Evolutionary conservation across 2,888 invertebrate species (phyloP).

Genomic region (Pherbina coryleti): DNA sequence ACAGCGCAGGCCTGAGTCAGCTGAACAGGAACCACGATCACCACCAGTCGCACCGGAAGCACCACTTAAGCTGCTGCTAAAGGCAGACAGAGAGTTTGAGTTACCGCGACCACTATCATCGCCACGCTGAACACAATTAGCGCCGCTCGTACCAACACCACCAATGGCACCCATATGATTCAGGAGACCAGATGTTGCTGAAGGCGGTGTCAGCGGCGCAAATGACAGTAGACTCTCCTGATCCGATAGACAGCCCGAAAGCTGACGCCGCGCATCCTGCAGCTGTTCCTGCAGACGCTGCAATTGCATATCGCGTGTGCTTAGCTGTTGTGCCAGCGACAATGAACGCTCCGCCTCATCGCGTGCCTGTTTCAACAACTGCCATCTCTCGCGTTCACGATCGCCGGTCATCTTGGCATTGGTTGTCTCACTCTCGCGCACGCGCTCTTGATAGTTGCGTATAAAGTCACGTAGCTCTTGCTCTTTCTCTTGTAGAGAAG

Average conservation of each 20-base stretch:
- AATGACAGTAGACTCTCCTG: conserved; percentile 85
- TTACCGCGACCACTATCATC: conserved; percentile 78
- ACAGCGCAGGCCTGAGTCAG: conserved; percentile 84
- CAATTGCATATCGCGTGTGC: conserved; percentile 87
- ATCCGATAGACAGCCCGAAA: conserved; percentile 86
- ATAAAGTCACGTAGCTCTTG: conserved; percentile 94
- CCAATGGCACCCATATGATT: conserved; percentile 58
- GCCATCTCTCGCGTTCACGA: conserved; percentile 90
- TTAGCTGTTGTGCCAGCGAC: conserved; percentile 87
- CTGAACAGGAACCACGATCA: conserved; percentile 87
- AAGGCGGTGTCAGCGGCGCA: conserved; percentile 75
- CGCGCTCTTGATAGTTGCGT: conserved; percentile 91
- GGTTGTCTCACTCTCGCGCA: conserved; percentile 82
- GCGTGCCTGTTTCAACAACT: conserved; percentile 86
- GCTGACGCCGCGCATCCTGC: conserved; percentile 82
- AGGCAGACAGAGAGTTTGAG: conserved; percentile 76
- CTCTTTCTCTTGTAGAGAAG: conserved; percentile 94
- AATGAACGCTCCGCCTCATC: conserved; percentile 92
- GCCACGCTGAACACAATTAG: conserved; percentile 74
- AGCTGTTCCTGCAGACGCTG: conserved; percentile 88
- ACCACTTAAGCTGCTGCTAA: conserved; percentile 65
- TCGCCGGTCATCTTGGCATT: conserved; percentile 75
- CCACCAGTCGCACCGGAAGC: conserved; percentile 71
- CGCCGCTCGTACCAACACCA: conserved; percentile 64
- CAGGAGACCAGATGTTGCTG: conserved; percentile 70